Percentiles rank a stretch among this genome's conserved stretches.
Conservation (phyloP, 2,797 vertebrate species). For the Urophycis tenuis region DNA sequence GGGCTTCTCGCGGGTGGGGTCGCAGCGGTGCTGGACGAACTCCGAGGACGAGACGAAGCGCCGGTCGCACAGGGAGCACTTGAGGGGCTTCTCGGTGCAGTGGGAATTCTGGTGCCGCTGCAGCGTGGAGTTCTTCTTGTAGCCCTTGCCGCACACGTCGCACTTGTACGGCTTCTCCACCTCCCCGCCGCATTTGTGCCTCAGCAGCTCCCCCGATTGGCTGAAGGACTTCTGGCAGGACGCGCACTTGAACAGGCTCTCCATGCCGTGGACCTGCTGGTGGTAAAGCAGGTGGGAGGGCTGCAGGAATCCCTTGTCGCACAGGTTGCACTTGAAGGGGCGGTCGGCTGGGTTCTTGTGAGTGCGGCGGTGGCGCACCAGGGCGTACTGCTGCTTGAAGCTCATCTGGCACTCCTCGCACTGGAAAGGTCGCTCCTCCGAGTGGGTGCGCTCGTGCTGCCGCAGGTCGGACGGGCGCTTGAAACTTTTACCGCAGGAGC, state of each 20-base stretch:
- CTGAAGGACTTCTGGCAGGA: constrained; percentile 96
- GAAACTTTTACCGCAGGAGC: constrained; percentile 90
- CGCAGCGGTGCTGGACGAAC: constrained; percentile 94
- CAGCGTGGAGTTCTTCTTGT: constrained; percentile 91
- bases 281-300: constrained; percentile 92
- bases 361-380: constrained; percentile 91
- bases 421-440: constrained; percentile 91
- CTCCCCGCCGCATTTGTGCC: constrained; percentile 83
- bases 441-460: constrained; percentile 94
- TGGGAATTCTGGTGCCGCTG: constrained; percentile 93
- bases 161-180: constrained; percentile 91
- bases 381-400: constrained; percentile 95
- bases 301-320: constrained; percentile 91
- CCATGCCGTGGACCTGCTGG: constrained; percentile 91
- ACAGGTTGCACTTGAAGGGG: constrained; percentile 95
- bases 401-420: constrained; percentile 98
- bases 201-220: constrained; percentile 88
- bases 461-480: constrained; percentile 90
- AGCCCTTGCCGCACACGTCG: constrained; percentile 87
- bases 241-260: constrained; percentile 93
- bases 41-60: constrained; percentile 95
- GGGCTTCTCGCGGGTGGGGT: constrained; percentile 89
- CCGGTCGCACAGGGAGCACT: constrained; percentile 90
- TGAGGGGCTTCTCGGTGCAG: constrained; percentile 90
- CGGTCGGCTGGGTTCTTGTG: constrained; percentile 84